These are phyloP conservation scores for Nerophis ophidion DNA, from an alignment of 2,113 vertebrate species.

Conservation along the genomic window DNA sequence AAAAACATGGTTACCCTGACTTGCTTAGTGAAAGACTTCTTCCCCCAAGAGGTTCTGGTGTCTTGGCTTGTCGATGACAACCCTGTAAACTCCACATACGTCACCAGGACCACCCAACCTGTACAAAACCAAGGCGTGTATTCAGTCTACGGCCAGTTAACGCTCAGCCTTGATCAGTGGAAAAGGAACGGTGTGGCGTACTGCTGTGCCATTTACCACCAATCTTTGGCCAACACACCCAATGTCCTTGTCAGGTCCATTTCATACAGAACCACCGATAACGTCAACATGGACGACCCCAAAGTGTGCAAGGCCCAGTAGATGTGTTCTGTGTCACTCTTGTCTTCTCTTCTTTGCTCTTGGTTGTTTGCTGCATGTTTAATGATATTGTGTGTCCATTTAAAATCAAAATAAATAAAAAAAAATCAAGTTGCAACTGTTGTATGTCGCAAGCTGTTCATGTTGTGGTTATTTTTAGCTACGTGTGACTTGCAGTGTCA, in stretches of 20 bases:
- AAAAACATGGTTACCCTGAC: conserved; percentile 57
- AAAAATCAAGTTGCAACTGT: conserved; percentile 37
- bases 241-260: conserved; percentile 57
- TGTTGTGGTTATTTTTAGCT: conserved; percentile 34
- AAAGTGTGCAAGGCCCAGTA: conserved; percentile 50
- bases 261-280: conserved; percentile 21
- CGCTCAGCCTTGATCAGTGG: conserved; percentile 35
- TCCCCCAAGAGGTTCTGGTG: conserved; percentile 59
- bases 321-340: conserved; percentile 37
- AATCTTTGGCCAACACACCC: conserved; percentile 32
- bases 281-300: conserved; percentile 52
- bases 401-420: conserved; percentile 60
- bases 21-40: conserved; percentile 74
- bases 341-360: conserved; percentile 49
- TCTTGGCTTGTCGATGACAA: conserved; percentile 66
- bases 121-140: conserved; percentile 30
- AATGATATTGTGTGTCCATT: conserved; percentile 49
- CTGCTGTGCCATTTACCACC: conserved; percentile 66
- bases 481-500: background rate
- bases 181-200: conserved; percentile 16
- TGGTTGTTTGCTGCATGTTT: conserved; percentile 52
- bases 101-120: conserved; percentile 41
- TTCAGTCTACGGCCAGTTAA: conserved; percentile 62
- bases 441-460: conserved; percentile 49
- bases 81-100: background rate